Conservation (phyloP, 2,113 vertebrate species). For the Myiozetetes cayanensis region DNA sequence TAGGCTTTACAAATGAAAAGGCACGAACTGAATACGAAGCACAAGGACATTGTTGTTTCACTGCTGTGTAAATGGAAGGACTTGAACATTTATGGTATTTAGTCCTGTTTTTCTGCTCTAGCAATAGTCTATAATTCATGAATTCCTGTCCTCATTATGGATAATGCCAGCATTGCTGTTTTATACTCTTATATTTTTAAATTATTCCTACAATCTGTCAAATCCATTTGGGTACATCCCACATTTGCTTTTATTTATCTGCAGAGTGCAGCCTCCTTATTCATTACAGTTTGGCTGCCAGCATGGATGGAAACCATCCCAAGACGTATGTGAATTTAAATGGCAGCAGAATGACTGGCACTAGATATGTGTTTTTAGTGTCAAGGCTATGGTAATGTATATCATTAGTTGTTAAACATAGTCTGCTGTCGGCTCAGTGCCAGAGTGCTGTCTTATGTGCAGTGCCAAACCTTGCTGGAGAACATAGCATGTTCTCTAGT, state of each 20-base stretch:
- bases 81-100: not conserved
- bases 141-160: not conserved
- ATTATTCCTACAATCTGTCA: conserved; percentile 35
- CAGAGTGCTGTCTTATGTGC: not conserved
- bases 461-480: conserved; percentile 55
- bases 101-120: not conserved
- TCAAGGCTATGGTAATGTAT: conserved; percentile 66
- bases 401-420: conserved; percentile 70
- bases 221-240: conserved; percentile 32
- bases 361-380: conserved; percentile 64
- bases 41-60: not conserved
- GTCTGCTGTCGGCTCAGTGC: conserved; percentile 43
- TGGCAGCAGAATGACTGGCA: conserved; percentile 65
- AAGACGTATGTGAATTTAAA: conserved; percentile 54
- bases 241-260: conserved; percentile 67
- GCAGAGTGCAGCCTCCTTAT: conserved; percentile 40
- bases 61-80: not conserved
- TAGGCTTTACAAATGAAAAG: not conserved
- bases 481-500: not conserved
- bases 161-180: conserved; percentile 23
- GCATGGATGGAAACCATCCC: conserved; percentile 59
- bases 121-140: not conserved
- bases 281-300: conserved; percentile 51
- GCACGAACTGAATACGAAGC: not conserved
- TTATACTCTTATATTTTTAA: conserved; percentile 25